Evolutionary conservation across 2,113 vertebrate genomes (phyloP), one percentile per base, ranked within the genome.

Genomic region (Ceratotherium simum): DNA sequence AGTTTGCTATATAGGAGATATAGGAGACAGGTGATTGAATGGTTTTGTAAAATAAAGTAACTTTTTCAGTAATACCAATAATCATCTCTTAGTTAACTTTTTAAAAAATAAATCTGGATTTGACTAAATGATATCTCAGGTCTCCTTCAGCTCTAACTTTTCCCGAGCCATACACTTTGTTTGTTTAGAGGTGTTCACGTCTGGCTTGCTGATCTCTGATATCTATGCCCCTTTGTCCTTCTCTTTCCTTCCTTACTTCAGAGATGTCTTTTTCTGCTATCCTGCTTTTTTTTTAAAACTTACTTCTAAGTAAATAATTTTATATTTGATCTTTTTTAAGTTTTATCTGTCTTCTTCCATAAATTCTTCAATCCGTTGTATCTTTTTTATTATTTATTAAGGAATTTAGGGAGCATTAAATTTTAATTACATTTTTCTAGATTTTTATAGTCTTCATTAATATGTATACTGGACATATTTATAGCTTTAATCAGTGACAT

Each of bases 1-100:
- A 92, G 33, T 96, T 56, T 69, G 70, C 13, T 51, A 2, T 85
- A 39, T 54, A 62, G 79, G 33, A 29, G 51, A 85, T n/a, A n/a
- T n/a, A n/a, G n/a, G n/a, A n/a, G n/a, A 80, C 33, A 56, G 46
- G 85, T 95, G 39, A 27, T 88, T 92, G 31, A 88, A 75, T 82
- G 58, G 51, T 79, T 58, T 85, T 72, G 11, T 56, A 81, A 72
- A 72, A 73, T 72, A 27, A 78, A 56, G 29, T 58, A 67, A 62
- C n/a, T 36, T 84, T 85, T 90, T 89, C 29, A 96, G 1, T 93
- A 42, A 62, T 84, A 70, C 20, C 31, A 75, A 58, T 81, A 73
- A 65, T 60, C 60, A 42, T 51, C 25, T 92, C 29, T 78, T 90
- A 80, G 5, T 54, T 87, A 75, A 42, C n/a, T 70, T 83, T 23